A percentile compares a stretch with the other conserved stretches of the same genome.
These are phyloP conservation scores for Anorthoa munda DNA, from an alignment of 2,888 invertebrate genomes.

Conservation along the genomic window DNA sequence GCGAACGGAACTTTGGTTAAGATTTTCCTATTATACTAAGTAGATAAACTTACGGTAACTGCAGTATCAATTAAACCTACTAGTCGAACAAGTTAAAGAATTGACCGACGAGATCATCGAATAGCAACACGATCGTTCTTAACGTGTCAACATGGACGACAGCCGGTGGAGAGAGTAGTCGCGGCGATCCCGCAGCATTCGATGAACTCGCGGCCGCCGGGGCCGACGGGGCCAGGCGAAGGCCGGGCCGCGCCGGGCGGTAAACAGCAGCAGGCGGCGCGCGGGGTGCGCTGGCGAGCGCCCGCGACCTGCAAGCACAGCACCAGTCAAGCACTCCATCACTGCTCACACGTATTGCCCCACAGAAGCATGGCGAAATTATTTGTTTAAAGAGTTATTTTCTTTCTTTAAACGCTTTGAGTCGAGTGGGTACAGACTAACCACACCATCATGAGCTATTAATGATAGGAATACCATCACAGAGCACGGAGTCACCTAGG, in stretches of 20 bases:
- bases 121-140: constrained; percentile 62
- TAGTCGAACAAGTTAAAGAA: constrained; percentile 71
- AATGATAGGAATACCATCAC: background rate
- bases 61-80: constrained; percentile 84
- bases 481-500: background rate
- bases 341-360: background rate
- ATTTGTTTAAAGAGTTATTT: background rate
- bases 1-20: constrained; percentile 88
- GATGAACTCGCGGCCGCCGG: constrained; percentile 57
- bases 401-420: no score
- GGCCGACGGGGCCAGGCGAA: constrained; percentile 2
- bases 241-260: constrained; percentile 30
- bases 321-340: background rate
- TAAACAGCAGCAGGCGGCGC: constrained; percentile 53
- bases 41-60: constrained; percentile 89
- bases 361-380: background rate
- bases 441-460: background rate
- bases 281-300: constrained; percentile 65
- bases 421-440: background rate
- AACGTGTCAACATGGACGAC: constrained; percentile 60
- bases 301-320: constrained; percentile 77
- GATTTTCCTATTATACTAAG: constrained; percentile 88
- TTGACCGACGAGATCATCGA: constrained; percentile 69
- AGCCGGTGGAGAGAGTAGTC: constrained; percentile 53
- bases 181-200: constrained; percentile 62